phyloP scores from a whole-genome alignment of 2,797 vertebrate species.

The Lepilemur septentrionalis region DNA sequence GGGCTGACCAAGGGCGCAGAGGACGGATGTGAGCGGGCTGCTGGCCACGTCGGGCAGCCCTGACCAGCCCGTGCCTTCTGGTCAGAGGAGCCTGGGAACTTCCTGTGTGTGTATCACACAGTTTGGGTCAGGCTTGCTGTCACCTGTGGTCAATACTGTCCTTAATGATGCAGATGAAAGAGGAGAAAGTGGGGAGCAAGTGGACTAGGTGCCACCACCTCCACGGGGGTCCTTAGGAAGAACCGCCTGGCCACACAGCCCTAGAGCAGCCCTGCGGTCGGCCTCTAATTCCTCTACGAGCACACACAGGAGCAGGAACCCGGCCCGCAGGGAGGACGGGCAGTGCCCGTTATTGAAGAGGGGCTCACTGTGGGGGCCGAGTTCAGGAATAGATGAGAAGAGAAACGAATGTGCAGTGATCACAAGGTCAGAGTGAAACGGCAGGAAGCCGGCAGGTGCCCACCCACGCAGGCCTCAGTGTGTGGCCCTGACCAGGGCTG shows the following conservation, averaged over 20 bases:
- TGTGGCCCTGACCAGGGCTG: neutral
- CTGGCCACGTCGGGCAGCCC: rapidly evolving
- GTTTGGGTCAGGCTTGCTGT: neutral
- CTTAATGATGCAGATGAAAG: neutral
- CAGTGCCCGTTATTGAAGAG: neutral
- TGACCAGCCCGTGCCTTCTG: neutral
- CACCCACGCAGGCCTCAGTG: neutral
- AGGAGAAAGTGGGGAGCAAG: neutral
- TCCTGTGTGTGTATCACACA: neutral
- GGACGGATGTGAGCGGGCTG: neutral
- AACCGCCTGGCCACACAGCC: neutral
- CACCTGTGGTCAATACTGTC: neutral
- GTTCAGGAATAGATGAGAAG: neutral
- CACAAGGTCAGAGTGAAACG: neutral
- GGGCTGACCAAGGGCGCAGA: neutral
- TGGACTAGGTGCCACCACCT: neutral
- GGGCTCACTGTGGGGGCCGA: neutral
- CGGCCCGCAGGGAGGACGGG: neutral
- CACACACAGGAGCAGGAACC: too few relatives aligned
- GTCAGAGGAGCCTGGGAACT: neutral
- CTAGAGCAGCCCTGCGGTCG: neutral
- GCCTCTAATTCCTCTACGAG: too few relatives aligned
- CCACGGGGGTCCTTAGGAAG: neutral
- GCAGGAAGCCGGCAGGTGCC: neutral
- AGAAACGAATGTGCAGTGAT: neutral